Percentiles rank a stretch among this genome's conserved stretches.
Evolutionary conservation across 2,797 vertebrate genomes (phyloP).

Genomic region (Bufotes viridis): DNA sequence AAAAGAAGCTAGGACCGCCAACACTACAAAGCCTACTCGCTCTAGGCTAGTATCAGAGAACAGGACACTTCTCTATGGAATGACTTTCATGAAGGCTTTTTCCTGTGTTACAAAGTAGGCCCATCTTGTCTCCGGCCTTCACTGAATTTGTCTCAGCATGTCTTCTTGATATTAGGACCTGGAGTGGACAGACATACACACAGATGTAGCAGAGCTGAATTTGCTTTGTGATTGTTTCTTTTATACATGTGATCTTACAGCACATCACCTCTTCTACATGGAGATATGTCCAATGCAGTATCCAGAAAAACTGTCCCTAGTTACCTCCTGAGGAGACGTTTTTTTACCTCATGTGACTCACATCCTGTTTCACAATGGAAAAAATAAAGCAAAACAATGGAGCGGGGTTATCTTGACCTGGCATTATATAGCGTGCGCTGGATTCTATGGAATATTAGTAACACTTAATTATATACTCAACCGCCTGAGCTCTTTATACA

Average conservation of each 20-base stretch:
- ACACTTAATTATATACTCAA: neutral
- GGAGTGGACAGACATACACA: neutral
- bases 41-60: neutral
- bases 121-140: neutral
- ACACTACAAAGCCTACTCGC: neutral
- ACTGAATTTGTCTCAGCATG: neutral
- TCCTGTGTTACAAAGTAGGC: neutral
- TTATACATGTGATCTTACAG: neutral
- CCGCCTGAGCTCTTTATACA: neutral
- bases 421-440: neutral
- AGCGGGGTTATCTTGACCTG: conserved; percentile 2
- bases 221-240: neutral
- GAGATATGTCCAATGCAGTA: neutral
- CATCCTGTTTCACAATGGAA: conserved; percentile 26
- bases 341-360: neutral
- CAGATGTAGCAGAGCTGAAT: neutral
- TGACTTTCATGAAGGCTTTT: neutral
- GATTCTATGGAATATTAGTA: neutral
- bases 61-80: neutral
- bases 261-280: neutral
- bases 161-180: neutral
- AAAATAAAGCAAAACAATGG: neutral
- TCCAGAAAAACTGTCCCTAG: neutral
- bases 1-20: neutral
- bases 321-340: neutral